Percentiles rank a stretch among this genome's conserved stretches.
phyloP scores from a whole-genome alignment of 30 jellyfish, hydroid and myxozoan genomes.

The Cassiopea xamachana region DNA sequence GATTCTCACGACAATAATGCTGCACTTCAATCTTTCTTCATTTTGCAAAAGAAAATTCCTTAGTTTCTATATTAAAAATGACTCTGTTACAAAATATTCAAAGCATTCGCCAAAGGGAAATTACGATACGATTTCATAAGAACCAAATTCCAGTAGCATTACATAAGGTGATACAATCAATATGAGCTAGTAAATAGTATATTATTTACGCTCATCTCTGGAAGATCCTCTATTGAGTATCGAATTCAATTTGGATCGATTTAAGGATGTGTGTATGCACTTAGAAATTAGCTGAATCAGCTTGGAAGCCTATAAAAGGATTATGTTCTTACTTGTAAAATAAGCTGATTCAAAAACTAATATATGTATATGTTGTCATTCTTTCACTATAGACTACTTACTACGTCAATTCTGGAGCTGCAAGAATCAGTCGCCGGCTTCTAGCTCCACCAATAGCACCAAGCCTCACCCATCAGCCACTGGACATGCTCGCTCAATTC shows the following conservation, averaged over 20 bases:
- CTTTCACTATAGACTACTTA: not conserved
- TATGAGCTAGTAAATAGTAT: not conserved
- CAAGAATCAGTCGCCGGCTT: not conserved
- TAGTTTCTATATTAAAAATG: not conserved
- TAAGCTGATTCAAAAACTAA: not conserved
- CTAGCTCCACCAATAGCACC: not conserved
- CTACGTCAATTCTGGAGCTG: not conserved
- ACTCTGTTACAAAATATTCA: not conserved
- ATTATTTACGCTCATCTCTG: not conserved
- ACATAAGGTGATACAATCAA: not conserved
- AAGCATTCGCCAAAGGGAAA: not conserved
- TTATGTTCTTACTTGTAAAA: not conserved
- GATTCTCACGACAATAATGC: too few relatives aligned
- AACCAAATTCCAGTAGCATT: constrained; percentile 6
- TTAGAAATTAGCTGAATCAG: not conserved
- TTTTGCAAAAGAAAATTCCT: not conserved
- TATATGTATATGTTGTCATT: constrained; percentile 19
- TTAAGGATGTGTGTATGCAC: not conserved
- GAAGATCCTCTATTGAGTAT: not conserved
- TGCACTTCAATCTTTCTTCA: too few relatives aligned
- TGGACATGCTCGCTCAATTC: too few relatives aligned
- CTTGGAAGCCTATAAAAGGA: not conserved
- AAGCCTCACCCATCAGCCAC: too few relatives aligned
- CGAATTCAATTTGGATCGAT: not conserved
- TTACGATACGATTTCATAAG: not conserved